A percentile compares a stretch with the other conserved stretches of the same genome.
Evolutionary conservation across 2,888 invertebrate genomes (phyloP).

Genomic region (Pollenia labialis): DNA sequence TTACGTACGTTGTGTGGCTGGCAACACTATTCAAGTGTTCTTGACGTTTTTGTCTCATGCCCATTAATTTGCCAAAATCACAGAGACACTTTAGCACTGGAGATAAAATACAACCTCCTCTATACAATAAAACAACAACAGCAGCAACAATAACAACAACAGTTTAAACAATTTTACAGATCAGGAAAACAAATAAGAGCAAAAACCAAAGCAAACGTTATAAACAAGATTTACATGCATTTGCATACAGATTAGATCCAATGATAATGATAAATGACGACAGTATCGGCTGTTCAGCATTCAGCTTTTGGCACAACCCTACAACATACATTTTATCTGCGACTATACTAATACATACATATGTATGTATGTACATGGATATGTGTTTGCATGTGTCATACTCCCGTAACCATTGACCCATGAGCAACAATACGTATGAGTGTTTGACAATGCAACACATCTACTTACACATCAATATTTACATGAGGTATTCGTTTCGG

Average conservation of each 20-base stretch:
- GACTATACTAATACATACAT: not conserved
- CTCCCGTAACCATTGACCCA: slow-evolving; percentile 26
- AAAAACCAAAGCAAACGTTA: slow-evolving; percentile 1
- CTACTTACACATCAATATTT: not conserved
- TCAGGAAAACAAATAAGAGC: slow-evolving; percentile 1
- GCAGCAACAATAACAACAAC: not conserved
- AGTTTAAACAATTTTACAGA: slow-evolving; percentile 21
- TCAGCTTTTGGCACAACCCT: slow-evolving; percentile 21
- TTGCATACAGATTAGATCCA: slow-evolving; percentile 56
- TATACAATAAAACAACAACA: not conserved
- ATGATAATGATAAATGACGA: slow-evolving; percentile 48
- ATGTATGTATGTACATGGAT: not conserved
- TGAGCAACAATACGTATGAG: not conserved
- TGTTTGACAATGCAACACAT: not conserved
- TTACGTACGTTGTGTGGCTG: slow-evolving; percentile 31
- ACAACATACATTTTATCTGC: slow-evolving; percentile 1
- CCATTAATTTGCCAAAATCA: slow-evolving; percentile 58
- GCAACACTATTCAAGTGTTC: slow-evolving; percentile 43
- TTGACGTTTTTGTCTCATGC: slow-evolving; percentile 47
- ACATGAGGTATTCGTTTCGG: not conserved
- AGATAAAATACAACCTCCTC: not conserved
- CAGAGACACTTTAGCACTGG: slow-evolving; percentile 4
- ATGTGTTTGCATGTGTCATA: not conserved
- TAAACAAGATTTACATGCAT: slow-evolving; percentile 30
- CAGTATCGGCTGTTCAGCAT: slow-evolving; percentile 23